Evolutionary conservation across 2,113 vertebrate genomes (phyloP).

Genomic region (Hemichromis elongatus): DNA sequence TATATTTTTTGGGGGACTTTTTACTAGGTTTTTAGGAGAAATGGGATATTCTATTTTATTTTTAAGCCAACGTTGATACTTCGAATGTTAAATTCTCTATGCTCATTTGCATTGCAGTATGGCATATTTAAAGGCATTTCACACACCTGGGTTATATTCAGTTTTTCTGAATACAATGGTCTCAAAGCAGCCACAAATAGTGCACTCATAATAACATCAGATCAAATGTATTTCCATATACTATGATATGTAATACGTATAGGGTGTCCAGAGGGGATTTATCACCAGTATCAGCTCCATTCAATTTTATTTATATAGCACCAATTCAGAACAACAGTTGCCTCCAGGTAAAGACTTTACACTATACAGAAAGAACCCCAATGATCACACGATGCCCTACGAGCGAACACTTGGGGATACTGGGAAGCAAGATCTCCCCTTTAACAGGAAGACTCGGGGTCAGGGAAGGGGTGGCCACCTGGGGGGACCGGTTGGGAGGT

Average conservation of each 20-base stretch:
- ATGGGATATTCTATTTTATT: neutral
- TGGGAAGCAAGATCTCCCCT: neutral
- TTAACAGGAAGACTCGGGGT: neutral
- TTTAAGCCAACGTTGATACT: neutral
- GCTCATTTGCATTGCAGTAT: neutral
- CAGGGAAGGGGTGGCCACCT: neutral
- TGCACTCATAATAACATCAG: neutral
- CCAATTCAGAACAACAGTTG: neutral
- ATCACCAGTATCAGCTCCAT: neutral
- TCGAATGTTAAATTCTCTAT: neutral
- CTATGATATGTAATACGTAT: neutral
- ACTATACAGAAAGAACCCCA: neutral
- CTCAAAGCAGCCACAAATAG: neutral
- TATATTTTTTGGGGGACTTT: neutral
- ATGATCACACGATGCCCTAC: neutral
- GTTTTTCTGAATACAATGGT: neutral
- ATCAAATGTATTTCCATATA: neutral
- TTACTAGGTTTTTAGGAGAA: neutral
- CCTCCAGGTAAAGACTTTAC: neutral
- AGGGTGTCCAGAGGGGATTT: neutral
- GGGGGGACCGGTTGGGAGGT: neutral
- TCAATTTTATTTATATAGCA: neutral
- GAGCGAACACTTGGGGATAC: neutral
- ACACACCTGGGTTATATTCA: neutral
- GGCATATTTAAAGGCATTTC: neutral